phyloP scores from a whole-genome alignment of 2,888 invertebrate species.

The Dynastes tityus region DNA sequence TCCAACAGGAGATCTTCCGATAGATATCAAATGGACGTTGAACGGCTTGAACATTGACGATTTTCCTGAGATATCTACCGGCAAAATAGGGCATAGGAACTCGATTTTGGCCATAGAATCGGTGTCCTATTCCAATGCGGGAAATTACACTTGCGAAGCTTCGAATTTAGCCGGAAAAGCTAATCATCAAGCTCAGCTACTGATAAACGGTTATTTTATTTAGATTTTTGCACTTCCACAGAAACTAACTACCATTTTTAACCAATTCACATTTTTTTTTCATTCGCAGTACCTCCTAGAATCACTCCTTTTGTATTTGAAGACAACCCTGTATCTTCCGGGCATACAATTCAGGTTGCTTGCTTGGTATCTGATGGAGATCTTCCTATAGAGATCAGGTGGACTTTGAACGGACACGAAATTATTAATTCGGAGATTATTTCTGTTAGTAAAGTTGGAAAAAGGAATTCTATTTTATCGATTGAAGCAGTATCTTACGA shows the following conservation, averaged over 20 bases:
- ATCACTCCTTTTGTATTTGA: conserved; percentile 79
- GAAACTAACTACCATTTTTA: conserved; percentile 7
- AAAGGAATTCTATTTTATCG: conserved; percentile 75
- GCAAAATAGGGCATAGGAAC: conserved; percentile 75
- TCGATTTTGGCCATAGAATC: conserved; percentile 76
- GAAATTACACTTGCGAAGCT: conserved; percentile 77
- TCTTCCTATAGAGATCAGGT: conserved; percentile 75
- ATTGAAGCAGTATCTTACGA: conserved; percentile 78
- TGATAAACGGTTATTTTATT: conserved; percentile 74
- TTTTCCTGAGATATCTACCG: conserved; percentile 71
- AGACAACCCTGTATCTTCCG: conserved; percentile 75
- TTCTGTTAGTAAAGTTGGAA: conserved; percentile 63
- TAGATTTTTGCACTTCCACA: conserved; percentile 60
- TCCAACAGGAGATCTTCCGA: conserved; percentile 79
- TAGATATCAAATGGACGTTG: conserved; percentile 80
- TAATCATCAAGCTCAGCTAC: conserved; percentile 74
- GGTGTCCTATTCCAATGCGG: conserved; percentile 75
- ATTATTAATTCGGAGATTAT: conserved; percentile 64
- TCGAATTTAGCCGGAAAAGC: conserved; percentile 74
- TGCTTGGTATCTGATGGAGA: conserved; percentile 80
- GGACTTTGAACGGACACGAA: conserved; percentile 74
- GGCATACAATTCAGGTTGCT: conserved; percentile 77
- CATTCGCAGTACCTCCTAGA: conserved; percentile 76
- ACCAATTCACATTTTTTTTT: neutral
- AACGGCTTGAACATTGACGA: conserved; percentile 69